phyloP scores from a whole-genome alignment of 2,113 vertebrate genomes.

The Hylia prasina region DNA sequence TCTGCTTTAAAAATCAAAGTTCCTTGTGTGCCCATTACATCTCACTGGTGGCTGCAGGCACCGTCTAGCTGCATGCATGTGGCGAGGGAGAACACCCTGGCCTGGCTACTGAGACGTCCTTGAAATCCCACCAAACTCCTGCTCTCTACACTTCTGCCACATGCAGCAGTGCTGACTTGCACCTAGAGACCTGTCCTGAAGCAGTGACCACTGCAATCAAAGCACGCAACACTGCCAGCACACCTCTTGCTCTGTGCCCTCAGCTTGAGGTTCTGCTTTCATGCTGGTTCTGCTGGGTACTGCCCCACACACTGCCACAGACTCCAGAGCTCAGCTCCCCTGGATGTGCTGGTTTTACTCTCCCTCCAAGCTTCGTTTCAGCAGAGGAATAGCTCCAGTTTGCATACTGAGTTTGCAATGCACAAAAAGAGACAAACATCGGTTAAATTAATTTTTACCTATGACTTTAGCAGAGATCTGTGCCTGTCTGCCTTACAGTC shows the following conservation, averaged over 20 bases:
- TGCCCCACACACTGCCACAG: neutral
- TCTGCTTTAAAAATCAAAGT: neutral
- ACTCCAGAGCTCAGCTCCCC: neutral
- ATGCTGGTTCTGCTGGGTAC: neutral
- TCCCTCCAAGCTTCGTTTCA: neutral
- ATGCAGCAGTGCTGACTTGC: neutral
- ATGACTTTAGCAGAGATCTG: neutral
- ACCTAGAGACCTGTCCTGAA: neutral
- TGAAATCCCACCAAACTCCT: neutral
- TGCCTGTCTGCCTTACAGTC: neutral
- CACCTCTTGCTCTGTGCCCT: neutral
- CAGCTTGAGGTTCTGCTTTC: neutral
- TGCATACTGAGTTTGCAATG: neutral
- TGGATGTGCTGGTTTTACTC: neutral
- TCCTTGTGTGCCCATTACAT: neutral
- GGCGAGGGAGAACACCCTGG: neutral
- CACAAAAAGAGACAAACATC: neutral
- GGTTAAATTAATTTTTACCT: neutral
- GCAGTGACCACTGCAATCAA: neutral
- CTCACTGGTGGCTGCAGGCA: neutral
- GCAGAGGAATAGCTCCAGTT: conserved; percentile 2
- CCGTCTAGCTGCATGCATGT: fast-evolving
- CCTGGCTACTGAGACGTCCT: neutral
- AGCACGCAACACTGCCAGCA: neutral
- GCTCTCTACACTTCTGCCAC: neutral